Base-by-base conservation (phyloP, 2,888 invertebrate genomes). In the Blastobasis adustella region DNA sequence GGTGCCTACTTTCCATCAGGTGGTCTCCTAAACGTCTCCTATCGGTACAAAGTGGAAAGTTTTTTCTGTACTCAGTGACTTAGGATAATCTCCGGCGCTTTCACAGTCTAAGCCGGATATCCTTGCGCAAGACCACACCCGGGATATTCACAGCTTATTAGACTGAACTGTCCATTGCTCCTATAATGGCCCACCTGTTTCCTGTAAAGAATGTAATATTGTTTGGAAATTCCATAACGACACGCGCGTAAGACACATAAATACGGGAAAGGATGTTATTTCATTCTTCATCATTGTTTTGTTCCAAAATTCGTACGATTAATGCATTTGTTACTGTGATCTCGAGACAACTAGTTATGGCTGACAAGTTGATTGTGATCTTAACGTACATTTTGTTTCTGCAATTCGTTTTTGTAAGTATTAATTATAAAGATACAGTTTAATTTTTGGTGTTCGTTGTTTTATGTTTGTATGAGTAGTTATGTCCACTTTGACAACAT, bases 231-330 rank as follows among this genome's bases (percentile, higher is more conserved):
- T 52, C 44, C 57, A 61, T 59, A 23, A 23, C 23, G 23, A 23
- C 23, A 23, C 55, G 54, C 60, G 56, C 67, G 54, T 60, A 65
- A 62, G 59, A 55, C 43, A 54, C 58, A 53, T 53, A 46, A 62
- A 66, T 56, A 59, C 54, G 60, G 54, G 55, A 66, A 65, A 70
- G 78, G 79, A 79, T 75, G 79, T 80, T 74, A 65, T 58, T 56
- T 52, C 65, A 71, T 75, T 73, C 68, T 68, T 70, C 57, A 67
- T 52, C 57, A 61, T n/a, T n/a, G 59, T 60, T 57, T 65, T 55
- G 50, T 61, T 55, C 56, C 53, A 49, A 59, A 55, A 44, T 51
- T 52, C 51, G 56, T 53, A 56, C 6, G 45, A n/a, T 46, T 64
- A 69, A 66, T 67, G 53, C 54, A 52, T 55, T 61, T 61, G 58